Evolutionary conservation across 2,113 vertebrate genomes (phyloP), one percentile per base, ranked within the genome.

Genomic region (Pyrgilauda ruficollis): DNA sequence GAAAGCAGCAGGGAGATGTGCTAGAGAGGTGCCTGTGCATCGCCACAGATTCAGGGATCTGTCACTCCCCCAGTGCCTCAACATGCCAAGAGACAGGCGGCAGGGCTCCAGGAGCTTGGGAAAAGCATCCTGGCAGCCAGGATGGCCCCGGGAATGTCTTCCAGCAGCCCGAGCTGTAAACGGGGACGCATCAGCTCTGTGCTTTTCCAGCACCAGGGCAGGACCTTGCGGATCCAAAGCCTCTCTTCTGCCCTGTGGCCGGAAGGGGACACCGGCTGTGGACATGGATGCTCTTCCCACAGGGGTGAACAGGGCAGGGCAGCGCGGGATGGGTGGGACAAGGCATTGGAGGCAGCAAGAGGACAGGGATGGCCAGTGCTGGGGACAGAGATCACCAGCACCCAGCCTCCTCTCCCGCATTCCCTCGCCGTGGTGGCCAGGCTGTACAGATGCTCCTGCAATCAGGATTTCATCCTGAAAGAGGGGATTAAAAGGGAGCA

Each of bases 321-420:
- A 63, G 66, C 0, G 0, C 3, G 26, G 56, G 27, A 30, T 0
- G 7, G 43, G 20, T 0, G 3, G 50, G 41, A 77, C 13, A 37
- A 47, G 28, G 61, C 26, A 5, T 0, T 0, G 3, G 46, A 76
- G 58, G 63, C 69, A 69, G 79, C 4, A 21, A 27, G 75, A 33
- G 24, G 63, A 35, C 56, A 39, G 21, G 2, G 39, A 70, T 23
- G 19, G 15, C 18, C 47, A 84, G 47, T 0, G 0, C 7, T 74
- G 53, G 53, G 14, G 28, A 37, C 6, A 5, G 63, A 1, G 59
- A 59, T 11, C 4, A 20, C 22, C 27, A 47, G 41, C 41, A 41
- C 41, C 13, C 41, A 27, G 59, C 15, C 35, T 52, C 56, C 47
- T n/a, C 30, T 16, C 13, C 69, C 0, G 0, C 11, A 15, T 11